Conservation (phyloP, 2,888 invertebrate species). For the Drosophila engyochracea region DNA sequence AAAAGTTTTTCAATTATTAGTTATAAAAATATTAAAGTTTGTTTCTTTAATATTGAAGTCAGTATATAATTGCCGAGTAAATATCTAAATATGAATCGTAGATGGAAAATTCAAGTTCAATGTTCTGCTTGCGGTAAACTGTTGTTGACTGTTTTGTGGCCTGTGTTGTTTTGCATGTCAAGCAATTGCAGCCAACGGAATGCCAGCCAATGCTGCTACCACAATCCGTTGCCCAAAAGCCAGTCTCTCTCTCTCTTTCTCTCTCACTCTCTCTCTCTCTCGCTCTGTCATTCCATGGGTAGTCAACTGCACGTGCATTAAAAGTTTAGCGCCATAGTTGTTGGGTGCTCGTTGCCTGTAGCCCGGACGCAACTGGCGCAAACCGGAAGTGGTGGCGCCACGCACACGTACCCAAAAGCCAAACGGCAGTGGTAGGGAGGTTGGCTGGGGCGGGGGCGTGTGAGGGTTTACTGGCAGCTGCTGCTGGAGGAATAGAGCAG, state of each 20-base stretch:
- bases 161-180: slow-evolving; percentile 40
- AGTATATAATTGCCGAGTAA: neutral
- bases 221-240: slow-evolving; percentile 53
- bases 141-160: slow-evolving; percentile 38
- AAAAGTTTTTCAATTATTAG: neutral
- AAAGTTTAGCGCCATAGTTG: slow-evolving; percentile 76
- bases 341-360: slow-evolving; percentile 32
- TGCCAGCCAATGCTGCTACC: slow-evolving; percentile 44
- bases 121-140: neutral
- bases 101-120: neutral
- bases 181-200: slow-evolving; percentile 33
- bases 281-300: slow-evolving; percentile 23
- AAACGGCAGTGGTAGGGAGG: neutral
- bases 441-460: no score
- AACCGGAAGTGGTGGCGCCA: slow-evolving; percentile 72
- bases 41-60: neutral
- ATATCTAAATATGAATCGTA: neutral
- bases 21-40: neutral
- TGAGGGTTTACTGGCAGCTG: slow-evolving; percentile 4
- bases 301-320: slow-evolving; percentile 70
- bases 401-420: slow-evolving; percentile 46
- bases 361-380: slow-evolving; percentile 53
- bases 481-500: slow-evolving; percentile 6
- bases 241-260: slow-evolving; percentile 17
- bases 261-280: neutral